A percentile compares a stretch with the other conserved stretches of the same genome.
These are phyloP conservation scores for Enteromius argenteus DNA, from an alignment of 2,797 vertebrate species.

Conservation along the genomic window DNA sequence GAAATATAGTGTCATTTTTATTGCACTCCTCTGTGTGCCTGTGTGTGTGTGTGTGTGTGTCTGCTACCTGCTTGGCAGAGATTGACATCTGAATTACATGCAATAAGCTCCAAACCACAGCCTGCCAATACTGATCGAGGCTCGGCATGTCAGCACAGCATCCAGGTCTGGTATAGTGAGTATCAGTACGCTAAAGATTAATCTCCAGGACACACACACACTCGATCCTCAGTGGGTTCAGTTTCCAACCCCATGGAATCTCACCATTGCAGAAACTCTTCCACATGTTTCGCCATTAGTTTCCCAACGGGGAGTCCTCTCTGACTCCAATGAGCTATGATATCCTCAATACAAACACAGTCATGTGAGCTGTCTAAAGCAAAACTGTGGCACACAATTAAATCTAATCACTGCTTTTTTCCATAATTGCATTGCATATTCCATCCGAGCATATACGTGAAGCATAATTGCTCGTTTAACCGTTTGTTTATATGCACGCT, in stretches of 20 bases:
- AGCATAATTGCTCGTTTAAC: slow-evolving; percentile 1
- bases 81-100: slow-evolving; percentile 64
- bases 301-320: slow-evolving; percentile 5
- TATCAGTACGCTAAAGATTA: slow-evolving; percentile 28
- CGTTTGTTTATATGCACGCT: background rate
- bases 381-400: background rate
- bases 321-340: slow-evolving; percentile 15
- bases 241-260: slow-evolving; percentile 9
- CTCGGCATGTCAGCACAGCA: slow-evolving; percentile 42
- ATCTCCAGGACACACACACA: slow-evolving; percentile 36
- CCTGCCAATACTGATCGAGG: slow-evolving; percentile 58
- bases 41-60: background rate
- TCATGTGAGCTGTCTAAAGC: background rate
- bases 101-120: slow-evolving; percentile 62
- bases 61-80: slow-evolving; percentile 47
- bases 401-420: slow-evolving; percentile 15
- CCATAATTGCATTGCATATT: slow-evolving; percentile 4
- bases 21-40: background rate
- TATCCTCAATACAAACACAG: slow-evolving; percentile 17
- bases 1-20: background rate
- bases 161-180: slow-evolving; percentile 9
- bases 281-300: slow-evolving; percentile 7
- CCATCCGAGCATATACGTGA: background rate
- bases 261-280: background rate
- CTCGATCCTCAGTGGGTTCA: slow-evolving; percentile 3